Evolutionary conservation across 2,113 vertebrate species (phyloP).

Genomic region (Prietella phreatophila): DNA sequence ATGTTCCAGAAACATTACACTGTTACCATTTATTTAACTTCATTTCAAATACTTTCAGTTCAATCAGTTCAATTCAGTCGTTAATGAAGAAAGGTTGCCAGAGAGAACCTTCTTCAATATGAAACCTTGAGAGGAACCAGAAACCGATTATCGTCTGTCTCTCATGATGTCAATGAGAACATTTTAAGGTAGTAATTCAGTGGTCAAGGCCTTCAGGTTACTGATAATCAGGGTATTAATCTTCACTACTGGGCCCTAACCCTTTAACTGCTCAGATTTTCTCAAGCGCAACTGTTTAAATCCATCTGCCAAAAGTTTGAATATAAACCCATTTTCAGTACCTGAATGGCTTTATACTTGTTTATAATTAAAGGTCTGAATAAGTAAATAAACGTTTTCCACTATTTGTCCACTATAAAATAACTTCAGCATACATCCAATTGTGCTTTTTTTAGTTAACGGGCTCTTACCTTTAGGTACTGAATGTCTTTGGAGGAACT

Average conservation of each 20-base stretch:
- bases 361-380: background rate
- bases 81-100: background rate
- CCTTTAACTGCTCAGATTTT: background rate
- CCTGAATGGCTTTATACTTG: background rate
- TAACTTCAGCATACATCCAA: background rate
- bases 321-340: background rate
- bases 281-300: background rate
- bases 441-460: background rate
- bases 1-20: background rate
- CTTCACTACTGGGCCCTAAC: background rate
- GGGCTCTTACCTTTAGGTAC: constrained; percentile 86
- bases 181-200: background rate
- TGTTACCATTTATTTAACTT: background rate
- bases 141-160: background rate
- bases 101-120: background rate
- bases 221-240: background rate
- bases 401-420: background rate
- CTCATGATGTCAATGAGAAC: background rate
- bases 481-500: constrained; percentile 96
- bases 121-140: background rate
- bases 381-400: background rate
- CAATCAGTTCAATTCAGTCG: background rate
- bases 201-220: background rate
- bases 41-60: background rate
- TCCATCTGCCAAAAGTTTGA: background rate